phyloP scores from a whole-genome alignment of 1,140 invertebrate genomes.

The Drosophila sucinea region DNA sequence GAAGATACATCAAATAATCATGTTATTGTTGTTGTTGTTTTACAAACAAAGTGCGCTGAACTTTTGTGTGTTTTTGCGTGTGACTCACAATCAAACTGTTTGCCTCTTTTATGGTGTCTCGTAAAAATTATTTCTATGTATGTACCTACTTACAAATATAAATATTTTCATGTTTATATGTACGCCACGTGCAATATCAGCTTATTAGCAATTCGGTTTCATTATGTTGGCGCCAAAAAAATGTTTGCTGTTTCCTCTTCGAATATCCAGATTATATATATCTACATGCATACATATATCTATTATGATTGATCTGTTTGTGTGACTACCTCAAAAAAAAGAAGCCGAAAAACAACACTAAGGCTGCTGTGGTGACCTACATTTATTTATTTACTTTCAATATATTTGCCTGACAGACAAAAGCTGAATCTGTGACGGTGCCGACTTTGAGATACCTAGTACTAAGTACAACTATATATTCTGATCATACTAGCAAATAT shows the following conservation, averaged over 20 bases:
- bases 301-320: conserved; percentile 64
- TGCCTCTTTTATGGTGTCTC: conserved; percentile 50
- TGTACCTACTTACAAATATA: conserved; percentile 15
- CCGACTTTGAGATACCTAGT: not conserved
- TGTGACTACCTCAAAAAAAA: conserved; percentile 14
- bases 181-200: conserved; percentile 52
- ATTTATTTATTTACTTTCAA: conserved; percentile 72
- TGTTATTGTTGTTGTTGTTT: conserved; percentile 8
- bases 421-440: conserved; percentile 13
- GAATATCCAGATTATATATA: conserved; percentile 22
- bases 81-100: conserved; percentile 46
- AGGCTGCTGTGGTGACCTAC: conserved; percentile 56
- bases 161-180: conserved; percentile 29
- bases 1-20: conserved; percentile 6
- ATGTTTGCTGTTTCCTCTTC: conserved; percentile 11
- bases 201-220: conserved; percentile 30
- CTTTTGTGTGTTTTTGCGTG: conserved; percentile 23
- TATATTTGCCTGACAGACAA: conserved; percentile 52
- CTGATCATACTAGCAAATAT: too few species aligned
- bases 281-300: not conserved
- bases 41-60: conserved; percentile 48
- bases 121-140: conserved; percentile 35
- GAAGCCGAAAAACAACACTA: conserved; percentile 4
- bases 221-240: conserved; percentile 32
- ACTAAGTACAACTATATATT: too few species aligned